Conservation (phyloP, 1,140 invertebrate species). For the Maniola jurtina region DNA sequence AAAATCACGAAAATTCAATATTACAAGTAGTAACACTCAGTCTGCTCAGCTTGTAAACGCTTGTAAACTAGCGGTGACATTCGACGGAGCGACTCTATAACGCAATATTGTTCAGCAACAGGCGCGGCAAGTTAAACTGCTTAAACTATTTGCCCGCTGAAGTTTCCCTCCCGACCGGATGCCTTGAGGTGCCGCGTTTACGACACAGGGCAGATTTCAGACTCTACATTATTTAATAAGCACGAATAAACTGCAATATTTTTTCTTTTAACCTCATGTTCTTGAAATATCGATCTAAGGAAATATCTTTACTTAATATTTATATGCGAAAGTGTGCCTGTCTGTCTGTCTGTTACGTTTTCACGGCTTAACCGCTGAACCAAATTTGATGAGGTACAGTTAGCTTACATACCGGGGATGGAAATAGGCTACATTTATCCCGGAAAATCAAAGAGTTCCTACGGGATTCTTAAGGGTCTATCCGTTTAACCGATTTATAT, state of each 20-base stretch:
- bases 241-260: background rate
- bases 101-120: constrained; percentile 50
- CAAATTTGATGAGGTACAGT: no score
- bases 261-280: no score
- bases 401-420: no score
- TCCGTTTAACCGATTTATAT: no score
- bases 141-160: constrained; percentile 67
- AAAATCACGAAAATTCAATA: constrained; percentile 12
- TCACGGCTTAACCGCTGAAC: no score
- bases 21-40: constrained; percentile 7
- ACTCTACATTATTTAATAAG: background rate
- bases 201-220: background rate
- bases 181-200: constrained; percentile 42
- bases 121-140: constrained; percentile 59
- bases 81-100: constrained; percentile 56
- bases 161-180: constrained; percentile 56
- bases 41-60: constrained; percentile 41
- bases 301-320: no score
- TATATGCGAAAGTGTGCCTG: no score
- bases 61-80: constrained; percentile 34
- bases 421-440: no score
- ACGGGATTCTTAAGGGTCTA: no score
- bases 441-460: no score
- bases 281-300: no score
- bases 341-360: no score